Percentiles rank a stretch among this genome's conserved stretches.
phyloP scores from a whole-genome alignment of 2,113 vertebrate genomes.

The Austrofundulus limnaeus region DNA sequence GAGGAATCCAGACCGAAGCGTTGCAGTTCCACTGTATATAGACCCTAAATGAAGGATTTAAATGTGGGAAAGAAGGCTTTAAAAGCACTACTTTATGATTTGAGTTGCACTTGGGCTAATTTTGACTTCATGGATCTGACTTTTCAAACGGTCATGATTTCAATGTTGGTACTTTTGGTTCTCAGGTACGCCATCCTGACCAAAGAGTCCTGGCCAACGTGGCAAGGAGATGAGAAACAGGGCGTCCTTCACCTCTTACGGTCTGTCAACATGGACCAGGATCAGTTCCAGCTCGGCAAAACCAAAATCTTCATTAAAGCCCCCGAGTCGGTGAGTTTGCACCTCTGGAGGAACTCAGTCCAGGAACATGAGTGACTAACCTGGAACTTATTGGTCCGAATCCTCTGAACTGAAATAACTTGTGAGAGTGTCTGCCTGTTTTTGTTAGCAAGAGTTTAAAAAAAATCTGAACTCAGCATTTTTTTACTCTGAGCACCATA shows the following conservation, averaged over 20 bases:
- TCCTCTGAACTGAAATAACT: slow-evolving; percentile 4
- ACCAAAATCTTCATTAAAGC: slow-evolving; percentile 97
- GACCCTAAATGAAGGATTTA: too few relatives aligned
- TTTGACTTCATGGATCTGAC: not conserved
- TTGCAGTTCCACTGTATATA: too few relatives aligned
- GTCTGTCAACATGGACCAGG: slow-evolving; percentile 94
- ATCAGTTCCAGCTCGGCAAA: slow-evolving; percentile 94
- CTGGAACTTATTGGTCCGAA: slow-evolving; percentile 4
- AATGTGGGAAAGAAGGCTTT: too few relatives aligned
- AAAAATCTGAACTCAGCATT: slow-evolving; percentile 14
- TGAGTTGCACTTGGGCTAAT: not conserved
- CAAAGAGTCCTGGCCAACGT: slow-evolving; percentile 94
- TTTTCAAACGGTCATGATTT: not conserved
- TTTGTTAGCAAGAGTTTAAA: slow-evolving; percentile 28
- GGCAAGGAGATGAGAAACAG: slow-evolving; percentile 94
- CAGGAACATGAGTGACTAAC: not conserved
- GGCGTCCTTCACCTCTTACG: slow-evolving; percentile 91
- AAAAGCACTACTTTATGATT: not conserved
- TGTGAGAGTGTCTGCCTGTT: slow-evolving; percentile 1
- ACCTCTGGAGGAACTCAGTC: not conserved
- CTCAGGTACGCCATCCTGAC: slow-evolving; percentile 95
- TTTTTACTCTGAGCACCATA: slow-evolving; percentile 54
- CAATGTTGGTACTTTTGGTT: not conserved
- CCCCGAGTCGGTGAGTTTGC: slow-evolving; percentile 89
- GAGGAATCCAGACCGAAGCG: too few relatives aligned